Base-by-base conservation (phyloP, 2,113 vertebrate species). In the Dicrurus megarhynchus region DNA sequence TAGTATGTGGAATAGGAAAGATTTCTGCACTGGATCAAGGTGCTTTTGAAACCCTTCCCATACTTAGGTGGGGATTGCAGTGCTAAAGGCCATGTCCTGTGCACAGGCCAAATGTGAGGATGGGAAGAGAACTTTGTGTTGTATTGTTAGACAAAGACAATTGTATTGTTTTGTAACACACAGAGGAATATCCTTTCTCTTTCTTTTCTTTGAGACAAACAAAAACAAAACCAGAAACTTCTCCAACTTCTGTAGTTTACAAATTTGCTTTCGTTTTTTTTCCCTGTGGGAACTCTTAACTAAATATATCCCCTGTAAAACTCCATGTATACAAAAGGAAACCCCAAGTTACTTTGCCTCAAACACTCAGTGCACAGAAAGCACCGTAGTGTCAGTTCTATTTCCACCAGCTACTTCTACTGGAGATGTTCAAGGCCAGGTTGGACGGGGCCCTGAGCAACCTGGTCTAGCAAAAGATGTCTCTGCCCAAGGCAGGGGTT, bases 151-250 rank as follows among this genome's bases (percentile, higher is more conserved):
- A 24, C 37, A 10, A 0, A 44, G 8, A 39, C 28, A 4, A 13
- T 60, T 28, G 27, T 2, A 20, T 16, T 63, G 37, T 32, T 70
- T 61, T 60, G 42, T 6, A 56, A 24, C 5, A 33, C 26, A 12
- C 0, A 42, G 21, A 37, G 32, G 26, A 73, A 46, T 2, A 0
- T 23, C 55, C 63, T 87, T 92, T 90, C 44, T 39, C 47, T 90
- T 87, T 89, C 71, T 89, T 82, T 92, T 84, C 79, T 90, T 47
- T 52, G 68, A 80, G 80, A 92, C 16, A 49, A 87, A 77, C 19
- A 27, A 37, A 83, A 86, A 35, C 32, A 67, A 84, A 89, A 11
- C 7, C n/a, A 85, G 42, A 76, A 79, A 59, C 39, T 80, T 87
- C 67, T 84, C 28, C n/a, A 55, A 22, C 15, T 65, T 83, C n/a